These are phyloP conservation scores for Agrotis clavis DNA, from an alignment of 2,888 invertebrate species.

Conservation along the genomic window DNA sequence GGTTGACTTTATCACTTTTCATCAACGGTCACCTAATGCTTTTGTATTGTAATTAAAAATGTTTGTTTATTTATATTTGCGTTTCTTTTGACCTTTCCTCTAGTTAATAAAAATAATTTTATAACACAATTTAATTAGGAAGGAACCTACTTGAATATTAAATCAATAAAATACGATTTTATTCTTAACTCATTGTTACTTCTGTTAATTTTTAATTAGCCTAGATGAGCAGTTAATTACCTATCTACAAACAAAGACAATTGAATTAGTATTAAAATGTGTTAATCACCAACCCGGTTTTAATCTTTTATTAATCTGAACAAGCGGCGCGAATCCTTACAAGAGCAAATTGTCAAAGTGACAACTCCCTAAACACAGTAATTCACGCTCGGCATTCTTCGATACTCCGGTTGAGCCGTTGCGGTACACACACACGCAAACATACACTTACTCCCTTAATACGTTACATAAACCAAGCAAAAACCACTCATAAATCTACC, in stretches of 20 bases:
- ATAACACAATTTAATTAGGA: not conserved
- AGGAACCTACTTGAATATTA: not conserved
- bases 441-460: slow-evolving; percentile 83
- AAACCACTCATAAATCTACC: slow-evolving; percentile 53
- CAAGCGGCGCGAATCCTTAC: slow-evolving; percentile 77
- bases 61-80: slow-evolving; percentile 27
- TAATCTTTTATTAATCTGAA: slow-evolving; percentile 71
- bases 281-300: slow-evolving; percentile 41
- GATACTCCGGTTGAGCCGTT: slow-evolving; percentile 86
- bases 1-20: slow-evolving; percentile 79
- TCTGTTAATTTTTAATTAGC: slow-evolving; percentile 17
- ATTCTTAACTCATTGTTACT: not conserved
- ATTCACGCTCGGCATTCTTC: slow-evolving; percentile 90
- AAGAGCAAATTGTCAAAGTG: slow-evolving; percentile 88
- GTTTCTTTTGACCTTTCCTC: not conserved
- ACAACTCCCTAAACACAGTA: slow-evolving; percentile 89
- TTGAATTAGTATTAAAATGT: slow-evolving; percentile 36
- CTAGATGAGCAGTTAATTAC: slow-evolving; percentile 13
- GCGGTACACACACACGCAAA: slow-evolving; percentile 81
- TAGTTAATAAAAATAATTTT: slow-evolving; percentile 6
- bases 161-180: not conserved
- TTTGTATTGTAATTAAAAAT: slow-evolving; percentile 50
- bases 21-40: slow-evolving; percentile 44
- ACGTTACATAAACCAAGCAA: slow-evolving; percentile 62
- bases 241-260: slow-evolving; percentile 16